Base-by-base conservation (phyloP, 1,140 invertebrate species). In the Cydia strobilella region DNA sequence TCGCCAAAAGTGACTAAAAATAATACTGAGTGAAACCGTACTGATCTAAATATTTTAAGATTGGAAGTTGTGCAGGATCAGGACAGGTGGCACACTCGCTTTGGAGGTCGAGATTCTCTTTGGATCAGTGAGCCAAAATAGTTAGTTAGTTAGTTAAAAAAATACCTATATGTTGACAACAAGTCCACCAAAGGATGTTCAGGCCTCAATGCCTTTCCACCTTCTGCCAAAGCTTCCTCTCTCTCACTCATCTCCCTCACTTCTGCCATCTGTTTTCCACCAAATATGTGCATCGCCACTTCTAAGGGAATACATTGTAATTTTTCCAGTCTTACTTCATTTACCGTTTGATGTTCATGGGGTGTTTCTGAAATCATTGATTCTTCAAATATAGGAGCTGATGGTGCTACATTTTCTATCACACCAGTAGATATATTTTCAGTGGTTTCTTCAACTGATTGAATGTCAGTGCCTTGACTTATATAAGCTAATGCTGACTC, bases 171-270 rank as follows among this genome's bases (percentile, higher is more conserved):
- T 73, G 86, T 88, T 51, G 89, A 84, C 62, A 92, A 75, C 13
- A 91, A 82, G 80, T 92, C 90, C 12, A 92, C 82, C 71, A 92
- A 80, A n/a, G 89, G 88, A 82, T 91, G 87, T 63, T 90, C 89
- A 23, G 87, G 82, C 7, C 84, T 84, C 79, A 79, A 84, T 18
- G 81, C 25, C 23, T 87, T 85, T 5, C 90, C 89, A 15, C 80
- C 80, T 77, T 90, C 89, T 0, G 90, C 90, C 71, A 84, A 76
- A 62, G 82, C 83, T 69, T 91, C 90, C 74, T 91, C 89, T 79
- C 74, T 83, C 48, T 89, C 86, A 83, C 87, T 90, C 78, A 90
- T 83, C 10, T 77, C 76, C 76, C 80, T 86, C 35, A 91, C 80
- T 76, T 85, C 84, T 69, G 79, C 83, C 65, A 91, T 86, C 75